These are phyloP conservation scores for Hylia prasina DNA, from an alignment of 2,113 vertebrate species.

Conservation along the genomic window DNA sequence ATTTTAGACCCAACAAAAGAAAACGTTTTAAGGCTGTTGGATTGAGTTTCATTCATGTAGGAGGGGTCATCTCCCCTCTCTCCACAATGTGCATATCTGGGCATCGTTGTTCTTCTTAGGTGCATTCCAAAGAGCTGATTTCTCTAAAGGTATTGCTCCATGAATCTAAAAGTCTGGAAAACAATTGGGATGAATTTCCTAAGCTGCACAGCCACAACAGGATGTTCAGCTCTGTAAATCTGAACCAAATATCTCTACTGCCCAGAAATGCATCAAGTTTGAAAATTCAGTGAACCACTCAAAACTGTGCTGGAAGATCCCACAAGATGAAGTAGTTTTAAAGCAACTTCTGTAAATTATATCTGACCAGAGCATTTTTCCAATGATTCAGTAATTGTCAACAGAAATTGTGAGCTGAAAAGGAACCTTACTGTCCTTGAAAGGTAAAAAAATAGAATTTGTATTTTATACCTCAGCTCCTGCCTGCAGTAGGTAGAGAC, in stretches of 20 bases:
- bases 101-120: not conserved
- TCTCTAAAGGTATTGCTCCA: not conserved
- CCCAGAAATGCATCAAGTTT: not conserved
- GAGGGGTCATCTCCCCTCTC: not conserved
- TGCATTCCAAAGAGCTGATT: not conserved
- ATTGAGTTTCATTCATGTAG: fast-evolving
- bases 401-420: not conserved
- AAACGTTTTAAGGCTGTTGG: not conserved
- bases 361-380: not conserved
- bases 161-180: not conserved
- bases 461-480: not conserved
- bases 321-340: not conserved
- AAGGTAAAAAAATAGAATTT: not conserved
- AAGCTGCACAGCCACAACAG: not conserved
- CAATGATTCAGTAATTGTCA: not conserved
- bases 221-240: not conserved
- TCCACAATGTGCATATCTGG: not conserved
- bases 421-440: not conserved
- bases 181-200: not conserved
- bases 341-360: not conserved
- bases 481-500: not conserved
- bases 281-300: not conserved
- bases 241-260: not conserved
- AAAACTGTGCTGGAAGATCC: not conserved
- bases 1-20: not conserved